phyloP scores from a whole-genome alignment of 2,888 invertebrate species.

The Ptychoptera contaminata region DNA sequence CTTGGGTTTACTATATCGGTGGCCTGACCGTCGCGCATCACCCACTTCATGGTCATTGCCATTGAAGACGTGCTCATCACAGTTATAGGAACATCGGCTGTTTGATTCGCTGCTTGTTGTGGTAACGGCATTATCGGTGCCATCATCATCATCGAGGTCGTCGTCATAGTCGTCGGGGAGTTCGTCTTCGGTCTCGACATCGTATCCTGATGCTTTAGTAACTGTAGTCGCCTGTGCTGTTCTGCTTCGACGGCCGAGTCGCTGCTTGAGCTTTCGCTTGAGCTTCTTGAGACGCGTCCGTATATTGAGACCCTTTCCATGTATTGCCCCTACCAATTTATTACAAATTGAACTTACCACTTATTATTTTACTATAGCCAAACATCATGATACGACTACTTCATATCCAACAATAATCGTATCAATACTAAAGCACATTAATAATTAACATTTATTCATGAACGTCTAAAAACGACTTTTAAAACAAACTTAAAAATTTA shows the following conservation, averaged over 20 bases:
- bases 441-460: too few species aligned
- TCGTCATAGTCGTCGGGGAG: slow-evolving; percentile 14
- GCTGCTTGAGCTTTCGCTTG: slow-evolving; percentile 12
- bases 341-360: slow-evolving; percentile 10
- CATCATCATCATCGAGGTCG: slow-evolving; percentile 32
- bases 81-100: too few species aligned
- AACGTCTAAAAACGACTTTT: too few species aligned
- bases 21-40: slow-evolving; percentile 8
- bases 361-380: too few species aligned
- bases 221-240: slow-evolving; percentile 9
- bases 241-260: slow-evolving; percentile 12
- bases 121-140: slow-evolving; percentile 36
- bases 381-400: too few species aligned
- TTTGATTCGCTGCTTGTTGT: slow-evolving; percentile 11
- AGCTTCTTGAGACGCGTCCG: not conserved
- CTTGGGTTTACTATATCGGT: slow-evolving; percentile 5
- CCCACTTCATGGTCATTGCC: slow-evolving; percentile 14
- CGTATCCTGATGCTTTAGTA: slow-evolving; percentile 4
- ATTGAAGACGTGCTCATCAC: slow-evolving; percentile 17
- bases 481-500: too few species aligned
- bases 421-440: too few species aligned
- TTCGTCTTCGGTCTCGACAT: slow-evolving; percentile 12
- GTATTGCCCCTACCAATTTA: slow-evolving; percentile 35
- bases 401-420: too few species aligned
- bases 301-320: slow-evolving; percentile 21